Evolutionary conservation across 2,113 vertebrate species (phyloP).

Genomic region (Neolamprologus cancellatus): DNA sequence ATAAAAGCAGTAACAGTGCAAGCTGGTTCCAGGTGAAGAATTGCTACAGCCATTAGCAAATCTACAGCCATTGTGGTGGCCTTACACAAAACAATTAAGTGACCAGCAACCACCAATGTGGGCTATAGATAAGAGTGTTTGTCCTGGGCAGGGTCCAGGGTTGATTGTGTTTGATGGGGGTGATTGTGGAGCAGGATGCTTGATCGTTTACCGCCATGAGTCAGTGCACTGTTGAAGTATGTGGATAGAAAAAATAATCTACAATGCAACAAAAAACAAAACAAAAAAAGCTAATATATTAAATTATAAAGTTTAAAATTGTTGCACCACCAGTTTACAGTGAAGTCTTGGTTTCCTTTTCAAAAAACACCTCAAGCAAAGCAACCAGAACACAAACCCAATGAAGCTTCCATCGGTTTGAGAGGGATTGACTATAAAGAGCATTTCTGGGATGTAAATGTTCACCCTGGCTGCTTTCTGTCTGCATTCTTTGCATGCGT

Average conservation of each 20-base stretch:
- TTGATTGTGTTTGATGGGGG: neutral
- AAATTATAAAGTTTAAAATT: neutral
- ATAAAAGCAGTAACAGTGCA: neutral
- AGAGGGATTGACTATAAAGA: neutral
- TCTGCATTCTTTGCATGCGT: neutral
- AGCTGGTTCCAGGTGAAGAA: neutral
- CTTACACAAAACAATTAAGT: neutral
- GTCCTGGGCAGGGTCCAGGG: neutral
- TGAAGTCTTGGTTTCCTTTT: neutral
- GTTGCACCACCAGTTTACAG: neutral
- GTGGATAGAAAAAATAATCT: neutral
- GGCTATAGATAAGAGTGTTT: neutral
- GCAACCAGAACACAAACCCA: neutral
- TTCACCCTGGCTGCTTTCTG: neutral
- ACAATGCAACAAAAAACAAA: neutral
- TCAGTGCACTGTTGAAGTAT: neutral
- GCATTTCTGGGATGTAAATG: neutral
- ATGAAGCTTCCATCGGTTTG: neutral
- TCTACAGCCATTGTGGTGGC: neutral
- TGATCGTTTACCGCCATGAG: neutral
- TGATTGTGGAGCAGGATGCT: neutral
- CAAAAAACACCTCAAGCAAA: neutral
- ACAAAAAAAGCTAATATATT: neutral
- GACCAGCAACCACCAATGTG: neutral
- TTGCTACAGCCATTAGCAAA: neutral